Evolutionary conservation across 2,113 vertebrate species (phyloP).

Genomic region (Cyphomyrus discorhynchus): DNA sequence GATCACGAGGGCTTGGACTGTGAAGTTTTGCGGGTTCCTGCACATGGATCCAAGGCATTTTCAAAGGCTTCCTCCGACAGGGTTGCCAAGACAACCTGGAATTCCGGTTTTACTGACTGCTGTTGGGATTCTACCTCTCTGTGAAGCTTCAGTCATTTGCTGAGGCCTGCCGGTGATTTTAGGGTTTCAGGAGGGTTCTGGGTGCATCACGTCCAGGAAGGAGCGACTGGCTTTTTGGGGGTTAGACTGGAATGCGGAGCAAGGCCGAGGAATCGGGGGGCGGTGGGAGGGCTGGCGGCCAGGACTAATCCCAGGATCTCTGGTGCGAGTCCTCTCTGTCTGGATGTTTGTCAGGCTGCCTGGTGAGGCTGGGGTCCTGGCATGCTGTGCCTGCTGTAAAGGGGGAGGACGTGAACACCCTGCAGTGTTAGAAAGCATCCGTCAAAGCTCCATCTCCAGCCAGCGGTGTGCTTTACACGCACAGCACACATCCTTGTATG

Average conservation of each 20-base stretch:
- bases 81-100: background rate
- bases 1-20: background rate
- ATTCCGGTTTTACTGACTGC: background rate
- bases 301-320: background rate
- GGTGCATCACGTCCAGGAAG: background rate
- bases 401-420: background rate
- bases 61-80: background rate
- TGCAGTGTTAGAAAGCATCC: background rate
- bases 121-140: background rate
- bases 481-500: background rate
- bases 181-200: background rate
- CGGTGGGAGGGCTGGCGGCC: background rate
- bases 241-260: background rate
- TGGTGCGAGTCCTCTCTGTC: background rate
- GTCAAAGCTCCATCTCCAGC: background rate
- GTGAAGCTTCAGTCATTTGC: background rate
- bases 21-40: background rate
- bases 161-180: background rate
- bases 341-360: background rate
- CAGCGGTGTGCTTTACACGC: background rate
- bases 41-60: background rate
- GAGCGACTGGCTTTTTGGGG: background rate
- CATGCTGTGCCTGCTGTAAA: background rate
- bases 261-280: background rate
- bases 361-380: background rate